Evolutionary conservation across 1,140 invertebrate species (phyloP), one percentile per base, ranked within the genome.

Genomic region (Phortica variegata): DNA sequence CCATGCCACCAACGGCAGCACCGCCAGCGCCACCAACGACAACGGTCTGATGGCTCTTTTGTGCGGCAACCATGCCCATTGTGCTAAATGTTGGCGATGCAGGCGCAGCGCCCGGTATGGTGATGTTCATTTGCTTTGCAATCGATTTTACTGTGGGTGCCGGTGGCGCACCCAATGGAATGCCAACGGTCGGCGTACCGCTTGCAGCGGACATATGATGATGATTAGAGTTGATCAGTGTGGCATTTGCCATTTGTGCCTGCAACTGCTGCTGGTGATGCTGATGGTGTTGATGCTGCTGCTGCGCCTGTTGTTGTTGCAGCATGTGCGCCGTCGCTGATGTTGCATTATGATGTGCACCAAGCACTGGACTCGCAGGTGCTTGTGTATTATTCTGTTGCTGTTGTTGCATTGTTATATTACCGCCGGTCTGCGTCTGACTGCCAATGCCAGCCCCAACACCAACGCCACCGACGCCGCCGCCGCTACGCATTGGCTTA

Each of bases 111-210:
- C 37, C 36, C 17, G 70, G 61, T 54, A 74, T 73, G 29, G 51
- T 56, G 33, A 74, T 74, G 31, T 74, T 73, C 70, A 74, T 74
- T 39, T 74, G 70, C 56, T 73, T 73, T 56, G 71, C 71, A 50
- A 74, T 74, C 40, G 71, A 70, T 41, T 65, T 74, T 9, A 74
- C 71, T 20, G 60, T 71, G 34, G 71, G 71, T 33, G 70, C 61
- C 15, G 71, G 71, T 18, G 71, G 70, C 6, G 70, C 71, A 7
- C 71, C 71, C 48, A 73, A 26, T 15, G 71, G 61, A 41, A 72
- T 58, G 43, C 46, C 55, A 13, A 44, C 43, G n/a, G 60, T 56
- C 26, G 63, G 62, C 29, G 58, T 44, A 5, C 65, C 53, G 2
- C 44, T 53, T 9, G 52, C 48, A 13, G 26, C 36, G 7, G 53